Base-by-base conservation (phyloP, 2,797 vertebrate species). In the Diceros bicornis region DNA sequence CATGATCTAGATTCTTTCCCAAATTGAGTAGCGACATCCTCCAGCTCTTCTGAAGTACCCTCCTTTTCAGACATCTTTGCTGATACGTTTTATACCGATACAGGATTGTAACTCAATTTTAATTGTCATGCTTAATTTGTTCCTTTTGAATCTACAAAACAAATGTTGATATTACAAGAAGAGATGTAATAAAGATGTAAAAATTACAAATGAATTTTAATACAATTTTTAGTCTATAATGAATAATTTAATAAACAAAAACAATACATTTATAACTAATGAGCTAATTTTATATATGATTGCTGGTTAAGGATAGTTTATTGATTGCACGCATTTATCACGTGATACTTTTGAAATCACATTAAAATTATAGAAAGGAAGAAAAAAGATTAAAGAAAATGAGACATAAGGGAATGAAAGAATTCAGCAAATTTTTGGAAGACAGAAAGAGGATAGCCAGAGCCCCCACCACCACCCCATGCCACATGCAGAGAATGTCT, bases 111-210 rank as follows among this genome's bases (percentile, higher is more conserved):
- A 93, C 34, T 94, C 81, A 89, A 59, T 77, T 69, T 71, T 86
- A 78, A 41, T 92, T 90, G 61, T 62, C 37, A 79, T 90, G 44
- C 81, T 89, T 71, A 83, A 44, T 84, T 74, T 81, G 41, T 94
- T 77, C 55, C 79, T 52, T 94, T 93, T 94, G 86, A 95, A 94
- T 55, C 97, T 97, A 94, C 3, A 97, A 97, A 91, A 96, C 9
- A 96, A 97, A 96, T 66, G 23, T 82, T 88, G 57, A 89, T 37
- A 71, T 96, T 92, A 93, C 91, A 88, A 94, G 52, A 83, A 82
- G 41, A 95, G 18, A 34, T 66, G 13, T 68, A 75, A 85, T 74
- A 75, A 86, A 82, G 12, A 87, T 89, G 25, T 96, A 57, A 91
- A 88, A 75, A 78, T 89, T 71, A 47, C 13, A 79, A 84, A 57